These are phyloP conservation scores for Ligdia adustata DNA, from an alignment of 2,888 invertebrate species.

Conservation along the genomic window DNA sequence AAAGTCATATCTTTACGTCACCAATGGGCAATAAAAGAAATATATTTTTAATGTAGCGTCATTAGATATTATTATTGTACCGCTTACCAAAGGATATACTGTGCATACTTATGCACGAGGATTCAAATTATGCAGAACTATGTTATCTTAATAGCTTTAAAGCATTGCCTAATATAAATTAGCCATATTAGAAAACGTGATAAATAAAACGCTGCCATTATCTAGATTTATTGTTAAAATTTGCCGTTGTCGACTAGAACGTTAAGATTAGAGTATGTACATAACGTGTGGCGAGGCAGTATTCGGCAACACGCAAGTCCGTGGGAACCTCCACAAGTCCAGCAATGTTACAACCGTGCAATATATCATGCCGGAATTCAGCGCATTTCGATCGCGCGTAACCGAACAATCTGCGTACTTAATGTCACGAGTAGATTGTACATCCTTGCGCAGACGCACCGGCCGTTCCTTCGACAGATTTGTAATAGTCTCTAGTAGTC, in stretches of 20 bases:
- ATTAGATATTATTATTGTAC: no score
- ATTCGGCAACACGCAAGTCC: conserved; percentile 43
- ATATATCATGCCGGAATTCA: conserved; percentile 72
- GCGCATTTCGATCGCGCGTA: conserved; percentile 61
- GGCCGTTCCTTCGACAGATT: conserved; percentile 36
- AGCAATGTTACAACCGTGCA: conserved; percentile 44
- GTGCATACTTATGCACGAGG: background rate
- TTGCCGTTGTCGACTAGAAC: conserved; percentile 16
- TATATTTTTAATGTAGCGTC: no score
- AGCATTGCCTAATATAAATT: conserved; percentile 4
- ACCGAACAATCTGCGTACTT: conserved; percentile 59
- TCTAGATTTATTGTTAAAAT: conserved; percentile 23
- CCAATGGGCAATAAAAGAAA: no score
- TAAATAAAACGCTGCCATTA: conserved; percentile 11
- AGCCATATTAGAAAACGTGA: conserved; percentile 3
- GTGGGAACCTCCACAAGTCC: conserved; percentile 73
- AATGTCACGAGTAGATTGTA: conserved; percentile 73
- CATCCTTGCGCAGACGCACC: conserved; percentile 62
- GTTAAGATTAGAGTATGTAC: conserved; percentile 15
- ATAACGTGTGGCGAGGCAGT: conserved; percentile 36
- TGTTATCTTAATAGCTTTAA: conserved; percentile 2
- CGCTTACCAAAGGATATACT: no score
- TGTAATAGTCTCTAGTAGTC: conserved; percentile 27
- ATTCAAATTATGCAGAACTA: conserved; percentile 6
- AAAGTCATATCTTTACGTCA: no score